phyloP scores from a whole-genome alignment of 1,140 invertebrate species.

The Drosophila insularis region DNA sequence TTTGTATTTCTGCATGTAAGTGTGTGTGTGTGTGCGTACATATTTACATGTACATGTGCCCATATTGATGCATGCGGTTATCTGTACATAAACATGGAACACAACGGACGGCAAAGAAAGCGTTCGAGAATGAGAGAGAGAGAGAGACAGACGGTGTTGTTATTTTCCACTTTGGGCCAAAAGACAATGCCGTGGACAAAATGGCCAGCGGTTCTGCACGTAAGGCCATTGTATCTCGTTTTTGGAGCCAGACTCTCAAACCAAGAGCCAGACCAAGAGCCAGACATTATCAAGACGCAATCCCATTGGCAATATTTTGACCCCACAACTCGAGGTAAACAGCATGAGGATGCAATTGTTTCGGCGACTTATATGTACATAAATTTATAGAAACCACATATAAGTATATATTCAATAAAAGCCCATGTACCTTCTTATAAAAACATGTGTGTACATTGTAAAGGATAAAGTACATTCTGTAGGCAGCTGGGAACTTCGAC shows the following conservation, averaged over 20 bases:
- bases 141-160: conserved; percentile 1
- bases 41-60: conserved; percentile 6
- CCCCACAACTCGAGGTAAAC: background rate
- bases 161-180: conserved; percentile 24
- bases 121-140: background rate
- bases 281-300: too few species aligned
- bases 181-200: conserved; percentile 21
- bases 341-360: too few species aligned
- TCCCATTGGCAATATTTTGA: conserved; percentile 1
- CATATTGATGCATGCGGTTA: conserved; percentile 20
- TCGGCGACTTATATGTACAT: too few species aligned
- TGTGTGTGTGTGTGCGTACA: background rate
- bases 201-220: conserved; percentile 14
- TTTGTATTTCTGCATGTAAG: conserved; percentile 2
- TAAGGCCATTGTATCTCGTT: background rate
- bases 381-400: too few species aligned
- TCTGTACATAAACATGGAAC: conserved; percentile 13
- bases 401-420: too few species aligned
- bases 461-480: too few species aligned
- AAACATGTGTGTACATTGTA: too few species aligned
- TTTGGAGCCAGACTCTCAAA: too few species aligned
- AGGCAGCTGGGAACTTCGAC: too few species aligned
- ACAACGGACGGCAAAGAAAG: background rate
- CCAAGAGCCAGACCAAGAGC: too few species aligned
- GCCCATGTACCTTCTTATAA: too few species aligned